These are phyloP conservation scores for Calycopis cecrops DNA, from an alignment of 1,140 invertebrate species.

Conservation along the genomic window DNA sequence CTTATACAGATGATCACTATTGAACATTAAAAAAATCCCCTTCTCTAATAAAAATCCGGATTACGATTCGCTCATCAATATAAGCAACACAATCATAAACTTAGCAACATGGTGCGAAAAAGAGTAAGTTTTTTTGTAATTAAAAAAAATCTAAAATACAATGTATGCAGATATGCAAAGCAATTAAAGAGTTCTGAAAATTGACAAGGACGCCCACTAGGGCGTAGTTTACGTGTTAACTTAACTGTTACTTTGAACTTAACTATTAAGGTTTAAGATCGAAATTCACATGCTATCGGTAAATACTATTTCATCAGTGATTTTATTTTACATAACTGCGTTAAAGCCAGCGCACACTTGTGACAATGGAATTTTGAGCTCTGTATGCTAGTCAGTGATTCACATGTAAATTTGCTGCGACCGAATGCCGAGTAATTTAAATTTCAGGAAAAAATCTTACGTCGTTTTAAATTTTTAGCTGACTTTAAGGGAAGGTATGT, in stretches of 20 bases:
- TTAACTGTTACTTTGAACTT: background rate
- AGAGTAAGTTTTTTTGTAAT: constrained; percentile 1
- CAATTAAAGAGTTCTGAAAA: constrained; percentile 16
- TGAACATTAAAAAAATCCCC: no score
- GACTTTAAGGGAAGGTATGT: no score
- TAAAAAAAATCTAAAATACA: constrained; percentile 9
- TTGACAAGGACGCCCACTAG: constrained; percentile 12
- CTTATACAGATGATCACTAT: no score
- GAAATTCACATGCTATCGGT: background rate
- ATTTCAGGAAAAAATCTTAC: no score
- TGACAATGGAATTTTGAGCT: background rate
- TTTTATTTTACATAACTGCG: constrained; percentile 10
- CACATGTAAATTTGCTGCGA: no score
- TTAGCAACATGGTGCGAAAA: background rate
- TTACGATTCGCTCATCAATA: no score
- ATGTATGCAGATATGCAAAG: constrained; percentile 5
- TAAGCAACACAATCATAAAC: no score
- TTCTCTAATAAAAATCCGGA: no score
- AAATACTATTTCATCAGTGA: background rate
- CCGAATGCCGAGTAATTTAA: no score
- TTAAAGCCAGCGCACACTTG: background rate
- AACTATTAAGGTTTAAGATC: background rate
- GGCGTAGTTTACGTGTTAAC: constrained; percentile 8
- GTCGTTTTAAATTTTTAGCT: no score
- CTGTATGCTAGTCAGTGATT: no score